phyloP scores from a whole-genome alignment of 2,888 invertebrate genomes.

The Tenthredo amoena region DNA sequence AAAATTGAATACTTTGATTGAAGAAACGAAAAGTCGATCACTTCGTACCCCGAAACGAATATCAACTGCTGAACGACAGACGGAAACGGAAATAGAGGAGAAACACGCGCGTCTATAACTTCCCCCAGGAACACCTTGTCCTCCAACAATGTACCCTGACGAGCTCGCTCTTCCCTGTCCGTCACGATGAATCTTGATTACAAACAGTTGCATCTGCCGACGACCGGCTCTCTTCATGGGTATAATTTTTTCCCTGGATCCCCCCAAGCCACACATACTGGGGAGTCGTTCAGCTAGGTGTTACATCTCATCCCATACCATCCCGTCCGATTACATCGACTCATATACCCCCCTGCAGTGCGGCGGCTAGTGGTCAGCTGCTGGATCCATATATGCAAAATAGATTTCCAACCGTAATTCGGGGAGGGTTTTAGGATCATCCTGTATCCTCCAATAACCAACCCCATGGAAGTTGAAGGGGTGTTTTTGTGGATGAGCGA shows the following conservation, averaged over 20 bases:
- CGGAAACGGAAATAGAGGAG: not conserved
- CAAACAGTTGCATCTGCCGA: conserved; percentile 39
- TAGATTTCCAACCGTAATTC: not conserved
- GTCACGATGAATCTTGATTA: conserved; percentile 49
- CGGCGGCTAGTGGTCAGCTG: conserved; percentile 21
- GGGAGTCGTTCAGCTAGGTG: not conserved
- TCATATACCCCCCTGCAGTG: conserved; percentile 27
- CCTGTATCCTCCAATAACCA: not conserved
- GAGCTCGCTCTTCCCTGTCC: not conserved
- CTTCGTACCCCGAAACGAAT: not conserved
- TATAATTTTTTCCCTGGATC: not conserved
- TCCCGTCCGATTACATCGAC: not conserved
- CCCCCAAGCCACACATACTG: not conserved
- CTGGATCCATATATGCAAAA: conserved; percentile 34
- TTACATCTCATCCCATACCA: not conserved
- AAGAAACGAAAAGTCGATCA: not conserved
- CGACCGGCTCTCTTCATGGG: conserved; percentile 1
- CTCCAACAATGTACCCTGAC: conserved; percentile 39
- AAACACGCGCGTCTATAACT: not conserved
- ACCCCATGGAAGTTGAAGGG: not conserved
- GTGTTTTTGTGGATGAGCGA: not conserved
- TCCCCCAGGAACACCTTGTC: conserved; percentile 9
- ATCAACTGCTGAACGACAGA: not conserved
- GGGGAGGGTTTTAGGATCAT: not conserved
- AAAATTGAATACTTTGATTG: not conserved